A percentile compares a stretch with the other conserved stretches of the same genome.
Evolutionary conservation across 2,113 vertebrate species (phyloP).

Genomic region (Pangasianodon hypophthalmus): DNA sequence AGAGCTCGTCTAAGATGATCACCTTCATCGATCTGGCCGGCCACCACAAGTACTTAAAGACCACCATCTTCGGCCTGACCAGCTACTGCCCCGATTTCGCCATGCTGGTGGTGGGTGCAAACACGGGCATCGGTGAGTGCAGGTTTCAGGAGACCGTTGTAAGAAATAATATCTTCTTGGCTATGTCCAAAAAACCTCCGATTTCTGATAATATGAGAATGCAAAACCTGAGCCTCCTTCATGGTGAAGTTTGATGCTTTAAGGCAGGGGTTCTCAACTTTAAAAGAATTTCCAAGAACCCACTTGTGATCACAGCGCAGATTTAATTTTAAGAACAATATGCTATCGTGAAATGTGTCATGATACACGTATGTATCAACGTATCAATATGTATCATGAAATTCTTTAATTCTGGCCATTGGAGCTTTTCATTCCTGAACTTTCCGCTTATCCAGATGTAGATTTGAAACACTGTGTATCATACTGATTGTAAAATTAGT

Average conservation of each 20-base stretch:
- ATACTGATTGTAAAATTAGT: not conserved
- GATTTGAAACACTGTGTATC: not conserved
- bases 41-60: constrained; percentile 96
- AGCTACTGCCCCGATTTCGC: constrained; percentile 96
- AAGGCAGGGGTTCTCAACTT: too few species aligned
- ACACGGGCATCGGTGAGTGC: constrained; percentile 88
- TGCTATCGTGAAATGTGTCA: not conserved
- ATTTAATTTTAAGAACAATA: not conserved
- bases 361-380: too few species aligned
- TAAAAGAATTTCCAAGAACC: not conserved
- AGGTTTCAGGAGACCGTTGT: not conserved
- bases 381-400: not conserved
- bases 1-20: constrained; percentile 98
- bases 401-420: not conserved
- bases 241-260: not conserved
- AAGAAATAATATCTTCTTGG: not conserved
- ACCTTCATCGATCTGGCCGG: constrained; percentile 97
- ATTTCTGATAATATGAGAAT: not conserved
- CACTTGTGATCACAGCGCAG: not conserved
- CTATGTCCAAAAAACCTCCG: not conserved
- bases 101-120: constrained; percentile 94
- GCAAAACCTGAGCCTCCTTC: not conserved
- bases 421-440: not conserved
- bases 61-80: constrained; percentile 95
- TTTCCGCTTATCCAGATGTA: not conserved